Evolutionary conservation across 2,888 invertebrate species (phyloP).

Genomic region (Microctonus hyperodae): DNA sequence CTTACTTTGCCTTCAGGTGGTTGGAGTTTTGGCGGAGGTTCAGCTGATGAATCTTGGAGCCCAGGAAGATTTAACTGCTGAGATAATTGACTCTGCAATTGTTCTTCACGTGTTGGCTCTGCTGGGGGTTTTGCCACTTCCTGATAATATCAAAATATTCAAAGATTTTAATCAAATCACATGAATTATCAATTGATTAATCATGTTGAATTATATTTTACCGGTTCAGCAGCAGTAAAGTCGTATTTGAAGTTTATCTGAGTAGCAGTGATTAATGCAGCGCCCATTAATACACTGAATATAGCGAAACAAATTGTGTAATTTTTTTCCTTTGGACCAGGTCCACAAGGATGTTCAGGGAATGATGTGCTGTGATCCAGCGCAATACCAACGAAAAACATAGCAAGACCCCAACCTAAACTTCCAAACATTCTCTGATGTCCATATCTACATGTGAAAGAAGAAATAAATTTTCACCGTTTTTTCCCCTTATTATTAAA

Average conservation of each 20-base stretch:
- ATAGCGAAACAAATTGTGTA: conserved; percentile 99
- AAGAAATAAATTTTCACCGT: background rate
- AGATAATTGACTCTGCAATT: conserved; percentile 83
- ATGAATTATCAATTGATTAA: conserved; percentile 11
- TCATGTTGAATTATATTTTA: conserved; percentile 34
- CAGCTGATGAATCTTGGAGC: conserved; percentile 72
- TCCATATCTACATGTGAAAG: conserved; percentile 73
- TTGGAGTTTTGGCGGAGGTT: conserved; percentile 57
- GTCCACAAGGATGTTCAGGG: conserved; percentile 89
- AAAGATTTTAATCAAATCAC: background rate
- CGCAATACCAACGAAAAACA: conserved; percentile 98
- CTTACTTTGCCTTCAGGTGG: conserved; percentile 66
- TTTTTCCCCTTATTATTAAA: background rate
- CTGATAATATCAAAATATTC: conserved; percentile 36
- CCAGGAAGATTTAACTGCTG: conserved; percentile 84
- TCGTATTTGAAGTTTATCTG: conserved; percentile 75
- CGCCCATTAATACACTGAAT: conserved; percentile 96
- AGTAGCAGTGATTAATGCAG: conserved; percentile 89
- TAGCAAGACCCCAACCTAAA: conserved; percentile 96
- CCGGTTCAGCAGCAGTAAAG: conserved; percentile 52
- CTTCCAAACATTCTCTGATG: conserved; percentile 99
- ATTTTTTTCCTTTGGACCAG: conserved; percentile 92
- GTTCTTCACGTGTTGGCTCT: conserved; percentile 73
- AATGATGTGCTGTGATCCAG: conserved; percentile 97
- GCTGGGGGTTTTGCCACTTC: conserved; percentile 59